Base-by-base conservation (phyloP, 2,888 invertebrate genomes). In the Crematogaster levior region DNA sequence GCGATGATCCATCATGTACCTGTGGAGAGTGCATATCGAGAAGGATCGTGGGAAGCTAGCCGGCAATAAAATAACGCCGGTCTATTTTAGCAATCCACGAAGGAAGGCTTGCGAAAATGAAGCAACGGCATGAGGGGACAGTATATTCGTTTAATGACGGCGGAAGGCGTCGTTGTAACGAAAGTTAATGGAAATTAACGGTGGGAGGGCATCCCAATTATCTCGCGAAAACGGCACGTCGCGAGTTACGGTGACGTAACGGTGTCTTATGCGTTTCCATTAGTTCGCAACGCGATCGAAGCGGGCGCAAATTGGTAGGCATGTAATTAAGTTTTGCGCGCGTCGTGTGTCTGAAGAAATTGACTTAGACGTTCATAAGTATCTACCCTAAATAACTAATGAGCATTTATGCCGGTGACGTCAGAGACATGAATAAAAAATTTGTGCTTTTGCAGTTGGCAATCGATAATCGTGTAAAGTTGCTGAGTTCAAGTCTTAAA, bases 1-100 rank as follows among this genome's bases (percentile, higher is more conserved):
- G 9, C 77, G n/a, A n/a, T n/a, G n/a, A 79, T 79, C 12, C 56
- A 79, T 79, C 77, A 79, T 58, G 63, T 43, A 34, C 21, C n/a
- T 21, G 37, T 34, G 46, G 68, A 79, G 66, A 58, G 56, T 79
- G 58, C 43, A 18, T 56, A 30, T 56, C 66, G 68, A 66, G 51
- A 75, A 37, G 51, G 77, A 79, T 79, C 34, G 34, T 34, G 34
- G 68, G 77, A 79, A 79, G 40, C 24, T 66, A 56, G 24, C 12
- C 34, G 56, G 43, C 12, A 56, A 79, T 68, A 79, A 79, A 79
- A 58, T 68, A 68, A 66, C 18, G 34, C 43, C 34, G 18, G 27
- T 79, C 43, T 61, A 56, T 66, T 68, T 68, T 56, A 7, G 53
- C n/a, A 18, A 37, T 75, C 37, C 15, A n/a, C 4, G 24, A 24